Conservation (phyloP, 2,797 vertebrate genomes). For the Labroides dimidiatus region DNA sequence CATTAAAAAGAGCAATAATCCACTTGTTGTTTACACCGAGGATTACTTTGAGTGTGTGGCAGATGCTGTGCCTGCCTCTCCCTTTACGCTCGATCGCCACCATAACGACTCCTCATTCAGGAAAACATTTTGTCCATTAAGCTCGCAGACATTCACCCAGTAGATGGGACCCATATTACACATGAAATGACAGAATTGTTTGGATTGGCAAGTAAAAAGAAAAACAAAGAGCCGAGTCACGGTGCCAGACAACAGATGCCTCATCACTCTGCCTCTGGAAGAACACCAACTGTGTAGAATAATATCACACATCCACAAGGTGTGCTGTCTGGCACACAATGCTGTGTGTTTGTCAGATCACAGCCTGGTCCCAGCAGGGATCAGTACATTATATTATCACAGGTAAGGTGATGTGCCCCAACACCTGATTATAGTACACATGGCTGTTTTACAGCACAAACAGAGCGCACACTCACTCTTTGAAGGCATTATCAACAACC, state of each 20-base stretch:
- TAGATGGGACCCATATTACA: slow-evolving; percentile 23
- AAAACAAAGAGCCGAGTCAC: slow-evolving; percentile 25
- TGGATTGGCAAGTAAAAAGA: slow-evolving; percentile 37
- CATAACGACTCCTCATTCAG: slow-evolving; percentile 24
- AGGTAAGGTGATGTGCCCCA: slow-evolving; percentile 14
- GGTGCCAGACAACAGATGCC: slow-evolving; percentile 54
- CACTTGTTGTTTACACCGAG: slow-evolving; percentile 16
- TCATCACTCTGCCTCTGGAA: slow-evolving; percentile 35
- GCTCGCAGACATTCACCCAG: slow-evolving; percentile 5
- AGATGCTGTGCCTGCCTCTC: slow-evolving; percentile 32
- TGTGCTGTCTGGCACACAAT: slow-evolving; percentile 14
- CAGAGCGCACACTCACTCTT: neutral
- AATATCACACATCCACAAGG: slow-evolving; percentile 38
- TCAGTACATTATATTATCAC: slow-evolving; percentile 20
- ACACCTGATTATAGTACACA: slow-evolving; percentile 11
- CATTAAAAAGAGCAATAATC: slow-evolving; percentile 38
- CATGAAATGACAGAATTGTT: slow-evolving; percentile 17
- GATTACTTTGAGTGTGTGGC: slow-evolving; percentile 32
- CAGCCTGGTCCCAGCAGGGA: slow-evolving; percentile 31
- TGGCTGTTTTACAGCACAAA: slow-evolving; percentile 2
- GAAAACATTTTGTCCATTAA: slow-evolving; percentile 42
- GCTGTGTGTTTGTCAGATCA: slow-evolving; percentile 17
- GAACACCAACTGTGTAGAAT: slow-evolving; percentile 39
- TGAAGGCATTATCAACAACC: too few relatives aligned
- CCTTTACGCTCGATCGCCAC: slow-evolving; percentile 5